Conservation (phyloP, 2,797 vertebrate species). For the Telmatherina bonti region DNA sequence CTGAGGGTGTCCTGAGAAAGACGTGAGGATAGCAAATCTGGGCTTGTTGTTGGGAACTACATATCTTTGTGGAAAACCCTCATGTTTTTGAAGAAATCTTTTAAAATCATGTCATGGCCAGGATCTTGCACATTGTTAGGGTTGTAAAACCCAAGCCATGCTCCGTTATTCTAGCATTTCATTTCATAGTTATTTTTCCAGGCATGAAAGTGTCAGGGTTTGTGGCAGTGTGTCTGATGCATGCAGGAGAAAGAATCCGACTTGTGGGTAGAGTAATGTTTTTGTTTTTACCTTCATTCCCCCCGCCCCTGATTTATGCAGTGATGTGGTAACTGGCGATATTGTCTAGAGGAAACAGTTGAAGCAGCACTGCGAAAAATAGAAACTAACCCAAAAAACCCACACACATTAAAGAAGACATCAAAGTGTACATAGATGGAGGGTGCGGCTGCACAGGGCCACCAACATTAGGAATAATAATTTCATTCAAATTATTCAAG, state of each 20-base stretch:
- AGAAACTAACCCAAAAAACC: conserved; percentile 39
- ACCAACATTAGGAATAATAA: conserved; percentile 61
- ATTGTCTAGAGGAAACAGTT: conserved; percentile 50
- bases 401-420: conserved; percentile 65
- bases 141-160: conserved; percentile 28
- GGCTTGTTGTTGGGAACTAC: not conserved
- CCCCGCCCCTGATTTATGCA: conserved; percentile 15
- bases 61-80: too few species aligned
- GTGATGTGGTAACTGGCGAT: conserved; percentile 28
- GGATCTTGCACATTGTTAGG: not conserved
- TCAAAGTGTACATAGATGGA: conserved; percentile 74
- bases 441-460: conserved; percentile 58
- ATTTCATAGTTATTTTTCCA: not conserved
- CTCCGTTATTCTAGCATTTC: conserved; percentile 22
- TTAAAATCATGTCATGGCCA: not conserved
- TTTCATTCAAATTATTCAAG: conserved; percentile 75
- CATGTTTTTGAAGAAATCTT: not conserved
- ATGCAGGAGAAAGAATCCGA: not conserved
- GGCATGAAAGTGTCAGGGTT: conserved; percentile 7
- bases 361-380: conserved; percentile 31
- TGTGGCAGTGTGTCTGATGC: not conserved
- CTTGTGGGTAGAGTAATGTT: not conserved
- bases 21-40: not conserved
- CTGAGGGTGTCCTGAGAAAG: not conserved
- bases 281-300: conserved; percentile 27